Conservation (phyloP, 2,888 invertebrate genomes). For the Scotopteryx bipunctaria region DNA sequence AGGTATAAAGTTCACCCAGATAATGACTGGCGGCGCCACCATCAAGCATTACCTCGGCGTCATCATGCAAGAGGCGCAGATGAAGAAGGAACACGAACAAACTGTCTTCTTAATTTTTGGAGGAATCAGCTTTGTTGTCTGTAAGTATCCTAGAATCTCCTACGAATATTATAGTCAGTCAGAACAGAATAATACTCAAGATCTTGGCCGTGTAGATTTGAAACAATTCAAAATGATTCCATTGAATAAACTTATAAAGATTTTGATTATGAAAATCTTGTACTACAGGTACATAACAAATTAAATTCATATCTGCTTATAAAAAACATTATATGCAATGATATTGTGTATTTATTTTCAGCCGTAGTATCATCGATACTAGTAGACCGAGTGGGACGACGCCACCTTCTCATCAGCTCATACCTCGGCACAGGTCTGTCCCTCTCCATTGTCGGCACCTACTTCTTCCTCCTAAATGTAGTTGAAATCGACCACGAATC, state of each 20-base stretch:
- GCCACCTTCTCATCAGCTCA: slow-evolving; percentile 64
- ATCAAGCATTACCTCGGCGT: slow-evolving; percentile 49
- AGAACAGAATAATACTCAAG: too few species aligned
- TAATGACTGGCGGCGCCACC: slow-evolving; percentile 49
- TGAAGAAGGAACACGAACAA: slow-evolving; percentile 33
- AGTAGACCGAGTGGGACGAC: slow-evolving; percentile 60
- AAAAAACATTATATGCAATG: background rate
- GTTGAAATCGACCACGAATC: slow-evolving; percentile 24
- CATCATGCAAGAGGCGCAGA: slow-evolving; percentile 48
- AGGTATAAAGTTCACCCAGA: slow-evolving; percentile 51
- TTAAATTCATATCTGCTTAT: background rate
- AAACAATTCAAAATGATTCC: too few species aligned
- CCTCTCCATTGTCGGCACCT: slow-evolving; percentile 50
- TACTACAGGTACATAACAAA: too few species aligned
- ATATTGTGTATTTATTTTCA: slow-evolving; percentile 35
- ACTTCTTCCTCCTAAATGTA: slow-evolving; percentile 54
- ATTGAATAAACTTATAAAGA: too few species aligned
- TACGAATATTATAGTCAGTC: background rate
- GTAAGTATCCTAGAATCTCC: slow-evolving; percentile 38
- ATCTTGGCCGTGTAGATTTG: too few species aligned
- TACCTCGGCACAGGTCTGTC: slow-evolving; percentile 52
- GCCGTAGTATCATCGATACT: slow-evolving; percentile 51
- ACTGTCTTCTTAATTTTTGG: slow-evolving; percentile 50
- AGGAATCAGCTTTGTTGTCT: slow-evolving; percentile 44
- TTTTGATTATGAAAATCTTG: too few species aligned